Evolutionary conservation across 2,113 vertebrate species (phyloP).

Genomic region (Lepus americanus): DNA sequence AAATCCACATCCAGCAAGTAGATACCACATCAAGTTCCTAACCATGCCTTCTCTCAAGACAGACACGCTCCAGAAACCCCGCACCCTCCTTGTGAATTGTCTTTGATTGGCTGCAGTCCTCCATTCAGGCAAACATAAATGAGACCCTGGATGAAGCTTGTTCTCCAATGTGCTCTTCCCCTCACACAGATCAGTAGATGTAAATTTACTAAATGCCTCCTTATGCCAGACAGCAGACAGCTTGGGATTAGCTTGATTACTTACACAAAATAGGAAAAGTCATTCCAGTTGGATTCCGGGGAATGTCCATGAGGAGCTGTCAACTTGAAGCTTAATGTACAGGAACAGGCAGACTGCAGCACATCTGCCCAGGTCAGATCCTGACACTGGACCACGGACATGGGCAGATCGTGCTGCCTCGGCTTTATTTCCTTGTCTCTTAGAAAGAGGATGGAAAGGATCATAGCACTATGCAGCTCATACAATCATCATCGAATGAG

Average conservation of each 20-base stretch:
- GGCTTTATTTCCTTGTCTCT: background rate
- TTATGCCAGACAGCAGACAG: background rate
- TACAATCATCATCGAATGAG: accelerated
- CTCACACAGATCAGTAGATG: background rate
- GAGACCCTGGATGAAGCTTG: background rate
- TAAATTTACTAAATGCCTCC: background rate
- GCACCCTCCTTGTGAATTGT: background rate
- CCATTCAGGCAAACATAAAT: background rate
- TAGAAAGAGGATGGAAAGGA: too few relatives aligned
- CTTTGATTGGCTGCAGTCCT: background rate
- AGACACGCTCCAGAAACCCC: background rate
- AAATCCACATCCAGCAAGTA: background rate
- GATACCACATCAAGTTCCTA: background rate
- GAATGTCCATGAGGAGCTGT: background rate
- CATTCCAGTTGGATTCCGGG: background rate
- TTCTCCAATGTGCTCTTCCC: background rate
- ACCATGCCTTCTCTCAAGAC: too few relatives aligned
- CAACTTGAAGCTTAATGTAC: accelerated
- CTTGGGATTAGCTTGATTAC: background rate
- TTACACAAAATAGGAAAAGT: background rate
- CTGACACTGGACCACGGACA: accelerated
- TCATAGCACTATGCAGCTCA: too few relatives aligned
- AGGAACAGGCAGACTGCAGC: background rate
- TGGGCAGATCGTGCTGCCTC: accelerated
- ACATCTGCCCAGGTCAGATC: accelerated